Base-by-base conservation (phyloP, 2,797 vertebrate genomes). In the Mus spretus region DNA sequence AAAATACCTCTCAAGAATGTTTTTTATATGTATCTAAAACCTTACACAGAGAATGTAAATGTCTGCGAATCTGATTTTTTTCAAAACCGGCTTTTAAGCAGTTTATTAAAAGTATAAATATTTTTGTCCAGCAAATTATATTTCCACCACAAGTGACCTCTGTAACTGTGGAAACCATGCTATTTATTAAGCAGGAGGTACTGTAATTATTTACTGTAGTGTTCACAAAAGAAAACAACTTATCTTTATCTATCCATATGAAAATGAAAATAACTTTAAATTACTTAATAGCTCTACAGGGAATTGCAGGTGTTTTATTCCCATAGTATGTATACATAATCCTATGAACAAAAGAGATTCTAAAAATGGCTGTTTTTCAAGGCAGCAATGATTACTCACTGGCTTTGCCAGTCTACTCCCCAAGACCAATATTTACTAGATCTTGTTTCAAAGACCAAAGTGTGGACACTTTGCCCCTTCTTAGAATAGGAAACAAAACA, bases 171-270 rank as follows among this genome's bases (percentile, higher is more conserved):
- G 88, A 95, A 96, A 87, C 85, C 83, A 92, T 26, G 40, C 15
- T 97, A 93, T 95, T 97, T 96, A 80, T 96, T 59, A 95, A 59
- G 59, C 47, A 77, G 50, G 12, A 70, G 26, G 34, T 74, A 72
- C 81, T 92, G 0, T 87, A 96, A 96, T 88, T 96, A 82, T 89
- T 93, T 40, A 83, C 0, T 70, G 1, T 85, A 75, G 67, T 93
- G 75, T 95, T 91, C 70, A 9, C 28, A 67, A 70, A n/a, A 74
- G 53, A 19, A 19, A 96, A 77, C n/a, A 65, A 78, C 92, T 77
- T 50, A 55, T 4, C 24, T 95, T 96, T 87, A 96, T 28, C 61
- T 22, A 90, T 47, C 0, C 22, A 20, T 15, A 40, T 78, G 3
- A 53, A 80, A 95, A 90, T 78, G 3, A 53, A 80, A 95, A 90